Conservation (phyloP, 2,888 invertebrate species). For the Tipula helvola region DNA sequence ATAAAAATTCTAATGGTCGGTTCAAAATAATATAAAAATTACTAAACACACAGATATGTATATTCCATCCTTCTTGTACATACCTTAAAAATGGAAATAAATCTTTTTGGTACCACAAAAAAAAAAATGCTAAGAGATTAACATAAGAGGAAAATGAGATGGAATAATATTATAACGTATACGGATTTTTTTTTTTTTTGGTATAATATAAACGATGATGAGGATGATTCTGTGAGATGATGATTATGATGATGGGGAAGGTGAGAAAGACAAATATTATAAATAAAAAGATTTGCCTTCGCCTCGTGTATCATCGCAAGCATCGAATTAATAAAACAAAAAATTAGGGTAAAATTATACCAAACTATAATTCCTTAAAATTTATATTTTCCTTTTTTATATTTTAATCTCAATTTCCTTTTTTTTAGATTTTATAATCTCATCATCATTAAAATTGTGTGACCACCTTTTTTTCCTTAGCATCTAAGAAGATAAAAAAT, state of each 20-base stretch:
- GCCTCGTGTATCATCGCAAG: neutral
- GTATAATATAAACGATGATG: neutral
- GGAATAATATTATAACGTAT: neutral
- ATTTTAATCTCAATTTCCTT: neutral
- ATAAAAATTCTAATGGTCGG: constrained; percentile 4
- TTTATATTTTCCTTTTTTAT: neutral
- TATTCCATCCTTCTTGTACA: neutral
- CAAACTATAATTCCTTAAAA: neutral
- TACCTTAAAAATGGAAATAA: constrained; percentile 7
- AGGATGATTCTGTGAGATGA: neutral
- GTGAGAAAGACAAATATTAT: constrained; percentile 6
- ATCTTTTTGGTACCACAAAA: constrained; percentile 6
- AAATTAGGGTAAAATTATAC: neutral
- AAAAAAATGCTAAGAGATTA: constrained; percentile 6
- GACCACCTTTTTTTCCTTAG: constrained; percentile 7
- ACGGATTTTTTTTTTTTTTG: neutral
- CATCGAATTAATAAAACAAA: neutral
- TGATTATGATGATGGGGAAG: neutral
- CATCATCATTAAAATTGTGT: constrained; percentile 9
- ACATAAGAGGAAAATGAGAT: constrained; percentile 8
- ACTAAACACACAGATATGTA: constrained; percentile 6
- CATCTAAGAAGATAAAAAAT: neutral
- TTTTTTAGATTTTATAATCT: neutral
- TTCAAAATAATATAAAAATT: neutral
- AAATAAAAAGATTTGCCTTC: neutral